Evolutionary conservation across 2,888 invertebrate species (phyloP).

Genomic region (Agrotis segetum): DNA sequence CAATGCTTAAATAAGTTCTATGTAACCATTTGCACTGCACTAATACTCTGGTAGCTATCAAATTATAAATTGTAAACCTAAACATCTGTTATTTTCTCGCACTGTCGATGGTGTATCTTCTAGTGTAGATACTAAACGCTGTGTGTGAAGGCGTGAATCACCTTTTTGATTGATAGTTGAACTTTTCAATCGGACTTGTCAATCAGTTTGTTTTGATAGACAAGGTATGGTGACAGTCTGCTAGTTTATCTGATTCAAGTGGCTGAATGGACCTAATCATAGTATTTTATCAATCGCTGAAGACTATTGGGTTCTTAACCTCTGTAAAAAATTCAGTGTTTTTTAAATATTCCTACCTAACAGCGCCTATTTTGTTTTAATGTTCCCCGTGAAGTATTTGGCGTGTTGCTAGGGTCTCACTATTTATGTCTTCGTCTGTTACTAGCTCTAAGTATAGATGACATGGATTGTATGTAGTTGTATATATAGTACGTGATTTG

Average conservation of each 20-base stretch:
- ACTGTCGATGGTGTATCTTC: not conserved
- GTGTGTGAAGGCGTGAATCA: conserved; percentile 17
- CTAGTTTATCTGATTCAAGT: conserved; percentile 30
- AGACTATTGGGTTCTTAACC: not conserved
- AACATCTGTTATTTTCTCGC: not conserved
- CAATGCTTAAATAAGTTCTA: too few relatives aligned
- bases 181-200: conserved; percentile 10
- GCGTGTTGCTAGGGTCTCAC: too few relatives aligned
- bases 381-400: too few relatives aligned
- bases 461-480: not conserved
- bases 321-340: too few relatives aligned
- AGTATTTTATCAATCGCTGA: not conserved
- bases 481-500: not conserved
- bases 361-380: too few relatives aligned
- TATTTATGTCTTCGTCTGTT: too few relatives aligned
- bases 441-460: not conserved
- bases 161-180: conserved; percentile 2
- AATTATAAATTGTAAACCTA: conserved; percentile 7
- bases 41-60: not conserved
- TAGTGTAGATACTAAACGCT: not conserved
- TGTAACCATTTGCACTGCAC: not conserved
- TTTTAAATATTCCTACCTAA: too few relatives aligned
- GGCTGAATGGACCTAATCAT: conserved; percentile 5
- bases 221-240: not conserved
- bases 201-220: not conserved